Conservation (phyloP, 2,888 invertebrate genomes). For the Chironomus tentans region DNA sequence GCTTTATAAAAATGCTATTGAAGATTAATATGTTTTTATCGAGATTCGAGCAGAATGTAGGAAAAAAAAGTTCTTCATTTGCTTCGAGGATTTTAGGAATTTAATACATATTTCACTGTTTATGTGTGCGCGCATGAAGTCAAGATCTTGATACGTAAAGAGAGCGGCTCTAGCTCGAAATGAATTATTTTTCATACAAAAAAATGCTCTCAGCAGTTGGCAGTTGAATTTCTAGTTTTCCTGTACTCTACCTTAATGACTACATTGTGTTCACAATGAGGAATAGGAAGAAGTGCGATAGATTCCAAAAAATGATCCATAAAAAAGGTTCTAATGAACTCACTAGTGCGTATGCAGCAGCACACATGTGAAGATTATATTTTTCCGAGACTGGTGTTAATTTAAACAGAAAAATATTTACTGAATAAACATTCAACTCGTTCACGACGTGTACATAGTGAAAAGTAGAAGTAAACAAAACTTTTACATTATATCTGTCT, state of each 20-base stretch:
- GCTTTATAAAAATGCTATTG: slow-evolving; percentile 7
- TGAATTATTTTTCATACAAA: neutral
- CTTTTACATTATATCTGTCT: no score
- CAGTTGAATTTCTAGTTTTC: neutral
- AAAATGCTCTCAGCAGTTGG: neutral
- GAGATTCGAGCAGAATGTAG: neutral
- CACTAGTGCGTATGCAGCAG: neutral
- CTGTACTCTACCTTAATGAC: no score
- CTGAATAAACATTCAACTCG: neutral
- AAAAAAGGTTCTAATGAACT: slow-evolving; percentile 7
- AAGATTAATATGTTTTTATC: slow-evolving; percentile 23
- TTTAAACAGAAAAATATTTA: slow-evolving; percentile 18
- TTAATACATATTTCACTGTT: neutral
- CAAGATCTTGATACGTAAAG: neutral
- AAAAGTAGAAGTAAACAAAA: slow-evolving; percentile 1
- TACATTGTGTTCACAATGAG: no score
- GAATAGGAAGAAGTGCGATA: no score
- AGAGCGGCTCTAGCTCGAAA: neutral
- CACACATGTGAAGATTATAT: neutral
- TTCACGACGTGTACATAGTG: neutral
- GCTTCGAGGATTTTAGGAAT: slow-evolving; percentile 1
- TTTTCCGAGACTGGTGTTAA: slow-evolving; percentile 4
- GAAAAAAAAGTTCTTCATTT: slow-evolving; percentile 13
- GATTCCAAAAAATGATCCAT: neutral
- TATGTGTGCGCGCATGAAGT: neutral